Evolutionary conservation across 92 coral and sea anemone species (phyloP).

Genomic region (Actinostola sp.): DNA sequence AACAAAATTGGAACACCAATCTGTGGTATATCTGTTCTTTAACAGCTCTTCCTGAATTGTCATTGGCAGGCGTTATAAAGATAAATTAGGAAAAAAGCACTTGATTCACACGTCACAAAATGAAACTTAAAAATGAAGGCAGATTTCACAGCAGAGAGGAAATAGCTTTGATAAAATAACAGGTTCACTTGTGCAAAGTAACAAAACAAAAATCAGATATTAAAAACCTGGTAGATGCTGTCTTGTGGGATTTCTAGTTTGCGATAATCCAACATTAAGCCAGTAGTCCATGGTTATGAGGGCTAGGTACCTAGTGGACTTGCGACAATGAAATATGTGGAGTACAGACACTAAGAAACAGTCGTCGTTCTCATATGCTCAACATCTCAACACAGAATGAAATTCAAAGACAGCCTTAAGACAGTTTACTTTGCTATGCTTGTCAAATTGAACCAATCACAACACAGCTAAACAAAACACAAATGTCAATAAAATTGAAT

Average conservation of each 20-base stretch:
- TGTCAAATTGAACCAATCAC: conserved; percentile 31
- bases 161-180: neutral
- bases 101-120: neutral
- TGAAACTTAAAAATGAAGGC: neutral
- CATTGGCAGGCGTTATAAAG: neutral
- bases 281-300: conserved; percentile 43
- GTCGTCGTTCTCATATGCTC: conserved; percentile 26
- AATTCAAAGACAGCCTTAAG: conserved; percentile 20
- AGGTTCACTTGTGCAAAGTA: conserved; percentile 9
- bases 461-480: conserved; percentile 14
- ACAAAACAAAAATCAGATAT: conserved; percentile 21
- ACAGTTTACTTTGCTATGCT: neutral
- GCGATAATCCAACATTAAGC: conserved; percentile 42
- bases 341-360: conserved; percentile 17
- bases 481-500: conserved; percentile 21
- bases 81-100: conserved; percentile 7
- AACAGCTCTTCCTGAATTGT: neutral
- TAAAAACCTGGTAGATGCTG: conserved; percentile 46
- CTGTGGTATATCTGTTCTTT: neutral
- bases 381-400: conserved; percentile 39
- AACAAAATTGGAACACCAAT: conserved; percentile 6
- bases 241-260: conserved; percentile 30
- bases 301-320: conserved; percentile 14
- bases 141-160: neutral
- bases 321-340: conserved; percentile 20